A percentile compares a stretch with the other conserved stretches of the same genome.
Conservation (phyloP, 2,888 invertebrate genomes). For the Polietes domitor region DNA sequence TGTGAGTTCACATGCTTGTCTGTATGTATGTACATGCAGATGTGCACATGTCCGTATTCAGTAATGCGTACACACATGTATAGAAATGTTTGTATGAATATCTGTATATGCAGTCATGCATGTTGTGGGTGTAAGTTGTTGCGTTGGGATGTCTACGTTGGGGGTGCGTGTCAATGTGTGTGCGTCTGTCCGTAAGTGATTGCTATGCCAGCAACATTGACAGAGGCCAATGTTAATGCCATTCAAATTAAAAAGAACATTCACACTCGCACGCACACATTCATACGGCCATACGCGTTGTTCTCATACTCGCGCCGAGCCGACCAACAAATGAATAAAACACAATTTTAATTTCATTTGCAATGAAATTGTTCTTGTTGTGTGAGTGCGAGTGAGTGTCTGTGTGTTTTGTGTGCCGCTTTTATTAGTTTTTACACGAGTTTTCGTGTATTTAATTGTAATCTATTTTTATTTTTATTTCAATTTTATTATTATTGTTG, state of each 20-base stretch:
- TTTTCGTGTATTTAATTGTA: conserved; percentile 11
- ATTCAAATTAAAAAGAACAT: conserved; percentile 39
- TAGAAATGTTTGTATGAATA: too few relatives aligned
- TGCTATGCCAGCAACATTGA: conserved; percentile 61
- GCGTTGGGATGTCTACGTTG: not conserved
- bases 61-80: not conserved
- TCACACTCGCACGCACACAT: conserved; percentile 1
- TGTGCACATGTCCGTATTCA: not conserved
- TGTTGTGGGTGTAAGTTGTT: not conserved
- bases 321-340: conserved; percentile 27
- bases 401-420: not conserved
- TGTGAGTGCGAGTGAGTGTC: not conserved
- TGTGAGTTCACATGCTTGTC: not conserved
- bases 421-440: conserved; percentile 19
- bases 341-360: conserved; percentile 33
- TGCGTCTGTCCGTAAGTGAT: not conserved
- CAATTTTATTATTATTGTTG: not conserved
- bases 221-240: conserved; percentile 59
- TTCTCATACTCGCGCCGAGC: not conserved
- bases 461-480: conserved; percentile 17
- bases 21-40: too few relatives aligned
- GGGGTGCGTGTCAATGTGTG: not conserved
- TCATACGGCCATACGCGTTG: not conserved
- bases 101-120: not conserved
- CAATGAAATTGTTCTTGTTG: conserved; percentile 32